Percentiles rank a stretch among this genome's conserved stretches.
Evolutionary conservation across 2,797 vertebrate species (phyloP).

Genomic region (Crocodylus rhombifer): DNA sequence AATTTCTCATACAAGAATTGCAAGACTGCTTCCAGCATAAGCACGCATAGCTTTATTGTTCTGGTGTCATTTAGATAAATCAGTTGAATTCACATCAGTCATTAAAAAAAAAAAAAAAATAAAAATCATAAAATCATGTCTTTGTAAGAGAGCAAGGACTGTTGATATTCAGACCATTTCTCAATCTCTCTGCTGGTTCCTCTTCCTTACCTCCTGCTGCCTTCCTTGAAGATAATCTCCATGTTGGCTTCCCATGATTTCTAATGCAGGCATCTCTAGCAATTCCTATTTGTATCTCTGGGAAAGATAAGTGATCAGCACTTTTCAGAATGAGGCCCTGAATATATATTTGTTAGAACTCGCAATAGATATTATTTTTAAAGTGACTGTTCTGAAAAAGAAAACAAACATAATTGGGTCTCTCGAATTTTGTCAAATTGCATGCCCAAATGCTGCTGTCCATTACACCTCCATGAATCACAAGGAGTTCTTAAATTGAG

Average conservation of each 20-base stretch:
- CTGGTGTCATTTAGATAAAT: background rate
- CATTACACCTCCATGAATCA: background rate
- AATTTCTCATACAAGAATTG: background rate
- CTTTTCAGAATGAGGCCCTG: background rate
- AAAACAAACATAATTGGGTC: background rate
- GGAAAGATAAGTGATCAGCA: background rate
- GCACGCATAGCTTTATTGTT: background rate
- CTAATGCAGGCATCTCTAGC: too few species aligned
- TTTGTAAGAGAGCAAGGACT: background rate
- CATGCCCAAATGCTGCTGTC: background rate
- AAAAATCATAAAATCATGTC: background rate
- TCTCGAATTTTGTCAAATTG: background rate
- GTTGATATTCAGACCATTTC: background rate
- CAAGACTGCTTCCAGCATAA: background rate
- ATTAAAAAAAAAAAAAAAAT: too few species aligned
- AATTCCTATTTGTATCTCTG: background rate
- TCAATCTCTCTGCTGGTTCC: background rate
- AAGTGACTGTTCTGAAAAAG: background rate
- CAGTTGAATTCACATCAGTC: background rate
- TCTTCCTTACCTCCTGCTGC: background rate
- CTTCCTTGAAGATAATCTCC: background rate
- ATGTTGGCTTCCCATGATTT: too few species aligned
- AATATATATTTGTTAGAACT: background rate
- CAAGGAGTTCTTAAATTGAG: background rate
- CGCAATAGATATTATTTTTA: background rate